Evolutionary conservation across 2,888 invertebrate species (phyloP).

Genomic region (Trachelus troglodyta): DNA sequence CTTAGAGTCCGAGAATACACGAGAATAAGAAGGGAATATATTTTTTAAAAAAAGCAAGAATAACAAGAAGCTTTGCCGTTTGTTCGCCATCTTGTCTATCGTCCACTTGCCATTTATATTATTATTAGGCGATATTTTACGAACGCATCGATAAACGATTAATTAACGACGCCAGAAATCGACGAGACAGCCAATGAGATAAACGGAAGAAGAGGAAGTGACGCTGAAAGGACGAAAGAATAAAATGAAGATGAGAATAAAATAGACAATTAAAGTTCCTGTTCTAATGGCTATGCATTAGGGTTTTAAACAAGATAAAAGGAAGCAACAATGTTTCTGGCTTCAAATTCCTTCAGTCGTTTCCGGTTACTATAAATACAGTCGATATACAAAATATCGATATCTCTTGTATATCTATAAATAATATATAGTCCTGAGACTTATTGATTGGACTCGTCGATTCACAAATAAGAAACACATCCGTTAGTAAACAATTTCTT

Average conservation of each 20-base stretch:
- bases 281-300: not conserved
- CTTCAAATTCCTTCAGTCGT: not conserved
- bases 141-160: not conserved
- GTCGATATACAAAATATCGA: not conserved
- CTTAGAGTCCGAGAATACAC: not conserved
- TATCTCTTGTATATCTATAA: not conserved
- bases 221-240: not conserved
- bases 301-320: not conserved
- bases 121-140: not conserved
- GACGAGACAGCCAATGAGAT: not conserved
- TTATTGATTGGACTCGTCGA: not conserved
- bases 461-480: not conserved
- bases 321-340: not conserved
- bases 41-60: too few species aligned
- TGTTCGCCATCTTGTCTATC: not conserved
- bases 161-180: not conserved
- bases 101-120: not conserved
- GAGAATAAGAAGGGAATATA: not conserved
- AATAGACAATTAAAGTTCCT: conserved; percentile 1
- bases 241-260: not conserved
- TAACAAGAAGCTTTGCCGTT: not conserved
- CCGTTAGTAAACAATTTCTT: not conserved
- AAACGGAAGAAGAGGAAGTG: not conserved
- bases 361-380: not conserved
- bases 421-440: not conserved